Evolutionary conservation across 2,113 vertebrate species (phyloP), one percentile per base, ranked within the genome.

Genomic region (Puffinus mauretanicus): DNA sequence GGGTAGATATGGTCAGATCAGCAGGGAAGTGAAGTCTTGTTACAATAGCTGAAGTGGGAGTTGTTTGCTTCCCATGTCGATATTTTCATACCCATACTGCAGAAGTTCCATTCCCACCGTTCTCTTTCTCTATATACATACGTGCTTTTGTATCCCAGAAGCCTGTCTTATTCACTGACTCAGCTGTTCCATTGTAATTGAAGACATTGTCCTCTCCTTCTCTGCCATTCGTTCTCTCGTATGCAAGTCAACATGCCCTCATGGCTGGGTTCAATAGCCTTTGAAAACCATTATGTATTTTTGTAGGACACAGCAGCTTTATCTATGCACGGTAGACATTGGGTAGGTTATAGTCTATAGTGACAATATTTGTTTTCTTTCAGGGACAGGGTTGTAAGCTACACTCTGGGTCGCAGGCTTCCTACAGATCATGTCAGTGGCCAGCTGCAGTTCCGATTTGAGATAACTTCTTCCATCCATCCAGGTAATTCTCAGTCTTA

Each of bases 401-500:
- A 99, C 86, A 98, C 99, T 77, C 98, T 99, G 87, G 99, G 99
- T 78, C 99, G 99, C 87, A 99, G 99, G 94, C 98, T 99, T 95
- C 99, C 99, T 27, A 99, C 99, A 76, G 99, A 99, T 96, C 99
- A 99, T 34, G 99, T 99, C 96, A 99, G 99, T 81, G 99, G 99
- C 67, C 99, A 99, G 96, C 98, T 99, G 96, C 99, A 99, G 94
- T 99, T 99, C 96, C 98, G 99, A 95, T 99, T 99, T 97, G 99
- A 99, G 98, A 98, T 99, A 98, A 99, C 99, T 90, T 99, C 99
- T 69, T 99, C 99, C 64, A 99, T 99, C 90, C 99, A 99, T 83
- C 99, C 99, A 99, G 99, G 99, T 99, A 98, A 97, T 95, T 94
- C 32, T 89, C 13, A 51, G 21, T 54, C 36, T 85, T 83, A 75